Percentiles rank a stretch among this genome's conserved stretches.
These are phyloP conservation scores for Oceanodroma tethys DNA, from an alignment of 2,113 vertebrate genomes.

Conservation along the genomic window DNA sequence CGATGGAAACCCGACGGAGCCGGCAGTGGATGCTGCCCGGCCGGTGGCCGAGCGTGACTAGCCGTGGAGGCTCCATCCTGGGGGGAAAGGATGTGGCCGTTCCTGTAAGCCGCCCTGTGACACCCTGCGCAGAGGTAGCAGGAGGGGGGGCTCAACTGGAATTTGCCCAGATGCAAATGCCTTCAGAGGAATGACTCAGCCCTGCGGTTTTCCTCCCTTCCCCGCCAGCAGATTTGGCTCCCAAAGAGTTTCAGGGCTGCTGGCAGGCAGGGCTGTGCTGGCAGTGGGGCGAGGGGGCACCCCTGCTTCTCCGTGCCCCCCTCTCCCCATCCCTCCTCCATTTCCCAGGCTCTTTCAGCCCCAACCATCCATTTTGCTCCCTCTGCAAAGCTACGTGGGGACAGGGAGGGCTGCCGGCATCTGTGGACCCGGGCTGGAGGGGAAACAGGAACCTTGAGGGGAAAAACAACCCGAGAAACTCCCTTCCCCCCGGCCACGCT, in stretches of 20 bases:
- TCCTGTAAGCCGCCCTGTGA: neutral
- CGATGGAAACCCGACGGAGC: neutral
- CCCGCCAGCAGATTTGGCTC: neutral
- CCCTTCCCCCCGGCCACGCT: neutral
- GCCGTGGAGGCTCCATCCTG: fast-evolving
- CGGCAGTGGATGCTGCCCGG: neutral
- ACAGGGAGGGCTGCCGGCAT: neutral
- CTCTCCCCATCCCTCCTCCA: neutral
- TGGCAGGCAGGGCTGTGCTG: neutral
- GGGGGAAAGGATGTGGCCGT: neutral
- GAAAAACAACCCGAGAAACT: constrained; percentile 30
- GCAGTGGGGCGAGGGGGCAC: fast-evolving
- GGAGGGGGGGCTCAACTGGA: neutral
- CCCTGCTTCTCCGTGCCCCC: neutral
- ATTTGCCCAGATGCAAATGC: neutral
- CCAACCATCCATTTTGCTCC: neutral
- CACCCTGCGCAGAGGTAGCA: neutral
- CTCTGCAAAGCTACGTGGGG: neutral
- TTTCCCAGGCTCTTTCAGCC: neutral
- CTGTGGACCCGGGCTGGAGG: neutral
- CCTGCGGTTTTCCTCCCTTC: constrained; percentile 43
- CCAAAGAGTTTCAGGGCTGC: neutral
- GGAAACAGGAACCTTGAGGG: constrained; percentile 40
- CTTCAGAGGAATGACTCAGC: constrained; percentile 17
- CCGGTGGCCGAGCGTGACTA: neutral